phyloP scores from a whole-genome alignment of 2,888 invertebrate species.

The Apamea epomidion region DNA sequence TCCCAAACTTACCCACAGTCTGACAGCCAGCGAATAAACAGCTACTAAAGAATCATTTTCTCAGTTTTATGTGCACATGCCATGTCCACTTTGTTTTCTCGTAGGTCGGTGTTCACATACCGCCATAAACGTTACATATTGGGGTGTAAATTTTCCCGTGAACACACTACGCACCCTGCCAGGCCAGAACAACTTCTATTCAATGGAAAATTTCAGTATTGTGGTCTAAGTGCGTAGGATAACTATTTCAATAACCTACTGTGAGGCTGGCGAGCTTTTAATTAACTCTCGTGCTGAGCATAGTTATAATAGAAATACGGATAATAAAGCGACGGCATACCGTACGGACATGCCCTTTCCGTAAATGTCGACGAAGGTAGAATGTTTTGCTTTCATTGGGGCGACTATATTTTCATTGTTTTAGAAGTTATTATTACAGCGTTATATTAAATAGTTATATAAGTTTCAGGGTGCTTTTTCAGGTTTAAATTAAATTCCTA shows the following conservation, averaged over 20 bases:
- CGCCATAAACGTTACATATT: conserved; percentile 44
- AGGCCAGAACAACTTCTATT: conserved; percentile 39
- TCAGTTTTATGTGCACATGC: conserved; percentile 38
- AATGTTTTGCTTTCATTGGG: conserved; percentile 54
- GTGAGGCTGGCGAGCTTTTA: conserved; percentile 58
- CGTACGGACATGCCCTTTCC: conserved; percentile 45
- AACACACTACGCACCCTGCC: conserved; percentile 30
- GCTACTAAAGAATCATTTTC: conserved; percentile 52
- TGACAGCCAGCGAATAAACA: conserved; percentile 53
- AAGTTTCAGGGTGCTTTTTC: conserved; percentile 9
- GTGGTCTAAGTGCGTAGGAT: conserved; percentile 53
- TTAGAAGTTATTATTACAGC: conserved; percentile 35
- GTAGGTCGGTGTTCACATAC: conserved; percentile 39
- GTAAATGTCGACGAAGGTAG: conserved; percentile 41
- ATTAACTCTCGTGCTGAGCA: conserved; percentile 62
- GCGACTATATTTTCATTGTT: conserved; percentile 40
- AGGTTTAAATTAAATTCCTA: background rate
- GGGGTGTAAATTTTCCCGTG: conserved; percentile 46
- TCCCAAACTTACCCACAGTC: conserved; percentile 27
- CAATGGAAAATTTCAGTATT: conserved; percentile 52
- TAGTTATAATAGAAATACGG: conserved; percentile 56
- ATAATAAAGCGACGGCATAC: conserved; percentile 56
- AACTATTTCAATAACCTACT: conserved; percentile 69
- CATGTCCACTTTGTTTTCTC: conserved; percentile 47
- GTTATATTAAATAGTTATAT: conserved; percentile 23